Evolutionary conservation across 2,113 vertebrate genomes (phyloP), one percentile per base, ranked within the genome.

Genomic region (Apeltes quadracus): DNA sequence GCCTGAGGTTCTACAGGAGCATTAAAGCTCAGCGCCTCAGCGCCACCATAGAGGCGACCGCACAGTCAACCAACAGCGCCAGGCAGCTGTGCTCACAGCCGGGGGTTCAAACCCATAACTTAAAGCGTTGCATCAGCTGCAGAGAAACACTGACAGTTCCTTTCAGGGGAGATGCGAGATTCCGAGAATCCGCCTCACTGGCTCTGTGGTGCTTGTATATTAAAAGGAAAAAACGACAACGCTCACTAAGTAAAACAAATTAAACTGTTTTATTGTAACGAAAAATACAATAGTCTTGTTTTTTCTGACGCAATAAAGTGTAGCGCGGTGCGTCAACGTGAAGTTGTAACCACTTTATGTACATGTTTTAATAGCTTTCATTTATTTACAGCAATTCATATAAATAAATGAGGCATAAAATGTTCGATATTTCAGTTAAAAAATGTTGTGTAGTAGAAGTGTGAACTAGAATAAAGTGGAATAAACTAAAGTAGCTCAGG

Each of bases 31-130:
- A 39, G 20, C 44, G 11, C n/a, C 5, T 22, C 22, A 9, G 22
- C 13, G 14, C 50, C 50, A 50, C 25, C 29, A n/a, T 14, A 14
- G 39, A 23, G 44, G 38, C 29, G 44, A 22, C 36, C 11, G 32
- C 0, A 5, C 15, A 23, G 2, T 34, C 23, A 46, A n/a, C 43
- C 69, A 63, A 23, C 20, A 34, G 9, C 41, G 43, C 48, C n/a
- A 29, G 29, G 7, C 58, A 70, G 61, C 76, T 66, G 63, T 32
- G 38, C 65, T 57, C 32, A 50, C 59, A 72, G 46, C 14, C 44
- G n/a, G 68, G 29, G 29, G 29, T 32, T 32, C 29, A 32, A 3
- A 32, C 5, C 16, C 16, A 46, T 46, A 18, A 46, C 8, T 16
- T 46, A 46, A 20, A 46, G 44, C 9, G 44, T 46, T 46, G 44